These are phyloP conservation scores for Caradrina kadenii DNA, from an alignment of 2,888 invertebrate species.

Conservation along the genomic window DNA sequence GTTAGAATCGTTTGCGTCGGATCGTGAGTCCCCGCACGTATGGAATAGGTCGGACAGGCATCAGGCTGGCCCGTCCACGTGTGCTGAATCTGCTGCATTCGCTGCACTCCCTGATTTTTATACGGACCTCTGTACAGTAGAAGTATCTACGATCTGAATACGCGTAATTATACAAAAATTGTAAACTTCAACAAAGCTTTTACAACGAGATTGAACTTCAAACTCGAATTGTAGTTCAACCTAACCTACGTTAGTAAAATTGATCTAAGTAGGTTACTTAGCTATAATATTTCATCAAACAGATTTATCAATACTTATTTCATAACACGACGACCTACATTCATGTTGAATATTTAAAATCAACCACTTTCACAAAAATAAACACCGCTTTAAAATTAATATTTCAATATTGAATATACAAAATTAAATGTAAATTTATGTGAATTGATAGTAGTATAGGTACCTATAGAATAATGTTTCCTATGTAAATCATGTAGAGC, in stretches of 20 bases:
- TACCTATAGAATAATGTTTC: constrained; percentile 59
- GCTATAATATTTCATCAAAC: neutral
- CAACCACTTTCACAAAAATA: neutral
- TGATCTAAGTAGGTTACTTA: neutral
- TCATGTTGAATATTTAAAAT: neutral
- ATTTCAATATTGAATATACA: constrained; percentile 34
- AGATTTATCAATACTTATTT: constrained; percentile 4
- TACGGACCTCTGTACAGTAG: constrained; percentile 13
- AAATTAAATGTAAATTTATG: constrained; percentile 62
- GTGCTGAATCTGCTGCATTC: constrained; percentile 74
- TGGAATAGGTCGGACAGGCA: constrained; percentile 74
- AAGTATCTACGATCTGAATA: neutral
- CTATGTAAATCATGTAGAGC: constrained; percentile 66
- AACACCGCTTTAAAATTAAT: constrained; percentile 11
- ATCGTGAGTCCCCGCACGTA: constrained; percentile 77
- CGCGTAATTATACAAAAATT: constrained; percentile 11
- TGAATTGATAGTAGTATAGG: constrained; percentile 55
- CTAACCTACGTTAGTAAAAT: neutral
- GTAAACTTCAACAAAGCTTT: neutral
- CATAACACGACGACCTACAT: neutral
- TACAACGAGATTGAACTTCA: neutral
- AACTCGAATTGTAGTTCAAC: neutral
- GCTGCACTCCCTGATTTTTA: constrained; percentile 68
- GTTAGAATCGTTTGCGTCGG: constrained; percentile 60
- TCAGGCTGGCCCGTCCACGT: constrained; percentile 69